These are phyloP conservation scores for Trichonephila clavata DNA, from an alignment of 1,140 invertebrate genomes.

Conservation along the genomic window DNA sequence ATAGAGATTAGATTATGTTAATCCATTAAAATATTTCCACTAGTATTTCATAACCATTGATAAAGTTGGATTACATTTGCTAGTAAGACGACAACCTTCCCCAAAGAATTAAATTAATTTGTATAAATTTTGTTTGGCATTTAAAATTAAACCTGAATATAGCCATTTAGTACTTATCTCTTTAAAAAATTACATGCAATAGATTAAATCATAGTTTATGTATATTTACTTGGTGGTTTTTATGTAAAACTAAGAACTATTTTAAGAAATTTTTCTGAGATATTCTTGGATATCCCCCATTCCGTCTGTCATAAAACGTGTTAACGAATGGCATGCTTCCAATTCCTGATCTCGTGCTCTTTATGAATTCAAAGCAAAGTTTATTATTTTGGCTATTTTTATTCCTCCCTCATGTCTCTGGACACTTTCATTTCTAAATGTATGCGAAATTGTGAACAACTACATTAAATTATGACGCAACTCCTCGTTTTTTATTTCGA, in stretches of 20 bases:
- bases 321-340: constrained; percentile 6
- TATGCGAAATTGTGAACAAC: background rate
- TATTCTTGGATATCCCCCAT: constrained; percentile 16
- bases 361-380: constrained; percentile 9
- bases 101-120: too few species aligned
- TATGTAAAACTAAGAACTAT: background rate
- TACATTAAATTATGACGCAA: too few species aligned
- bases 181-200: background rate
- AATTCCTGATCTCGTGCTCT: background rate
- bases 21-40: too few species aligned
- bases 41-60: too few species aligned
- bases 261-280: constrained; percentile 22
- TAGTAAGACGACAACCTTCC: too few species aligned
- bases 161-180: too few species aligned
- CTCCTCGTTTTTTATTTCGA: too few species aligned
- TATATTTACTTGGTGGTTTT: too few species aligned
- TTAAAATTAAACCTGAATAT: too few species aligned
- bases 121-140: too few species aligned
- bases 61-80: too few species aligned
- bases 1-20: too few species aligned
- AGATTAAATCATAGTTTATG: background rate
- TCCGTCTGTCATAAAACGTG: constrained; percentile 26
- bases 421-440: background rate
- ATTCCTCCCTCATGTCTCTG: background rate
- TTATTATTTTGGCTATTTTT: constrained; percentile 20